Base-by-base conservation (phyloP, 1,140 invertebrate species). In the Temnothorax nylanderi region DNA sequence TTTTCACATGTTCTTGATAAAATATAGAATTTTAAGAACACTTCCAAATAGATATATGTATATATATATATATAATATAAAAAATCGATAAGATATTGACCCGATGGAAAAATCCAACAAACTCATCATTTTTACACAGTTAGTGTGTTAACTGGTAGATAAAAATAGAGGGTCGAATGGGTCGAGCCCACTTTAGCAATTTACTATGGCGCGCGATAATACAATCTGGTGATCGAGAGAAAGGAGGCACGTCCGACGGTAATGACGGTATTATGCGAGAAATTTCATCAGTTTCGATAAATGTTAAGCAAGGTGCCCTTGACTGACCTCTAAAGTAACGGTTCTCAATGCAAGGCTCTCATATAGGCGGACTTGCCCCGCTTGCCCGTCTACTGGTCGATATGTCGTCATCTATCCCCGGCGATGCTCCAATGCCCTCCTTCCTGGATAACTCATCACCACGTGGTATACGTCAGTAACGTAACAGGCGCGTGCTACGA, bases 231-330 rank as follows among this genome's bases (percentile, higher is more conserved):
- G 26, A 47, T 34, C 7, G 4, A 26, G 3, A 41, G 10, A 49
- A 47, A 54, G 32, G 44, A 72, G 58, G 4, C 21, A 41, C 7
- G 67, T 86, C 26, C 5, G 26, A 78, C 4, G 13, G n/a, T 47
- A 3, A 8, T 26, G 26, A 26, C 26, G 26, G 26, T 26, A 26
- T 47, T 41, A 51, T 11, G 0, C 16, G 32, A 54, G 44, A 71
- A 71, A 56, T 44, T 69, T 8, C 18, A 13, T 34, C 82, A 89
- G 76, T 91, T 88, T 87, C 51, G 60, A 1, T 62, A 88, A 93
- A 93, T 92, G 90, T 93, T 91, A 69, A 37, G 47, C 72, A 94
- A 93, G 91, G 92, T 94, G 93, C 89, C 93, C 90, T 94, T 94
- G 91, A 67, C 10, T 90, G 90, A 94, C 93, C 93, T 93, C 89